Evolutionary conservation across 2,797 vertebrate genomes (phyloP), one percentile per base, ranked within the genome.

Genomic region (Otolemur crassicaudatus): DNA sequence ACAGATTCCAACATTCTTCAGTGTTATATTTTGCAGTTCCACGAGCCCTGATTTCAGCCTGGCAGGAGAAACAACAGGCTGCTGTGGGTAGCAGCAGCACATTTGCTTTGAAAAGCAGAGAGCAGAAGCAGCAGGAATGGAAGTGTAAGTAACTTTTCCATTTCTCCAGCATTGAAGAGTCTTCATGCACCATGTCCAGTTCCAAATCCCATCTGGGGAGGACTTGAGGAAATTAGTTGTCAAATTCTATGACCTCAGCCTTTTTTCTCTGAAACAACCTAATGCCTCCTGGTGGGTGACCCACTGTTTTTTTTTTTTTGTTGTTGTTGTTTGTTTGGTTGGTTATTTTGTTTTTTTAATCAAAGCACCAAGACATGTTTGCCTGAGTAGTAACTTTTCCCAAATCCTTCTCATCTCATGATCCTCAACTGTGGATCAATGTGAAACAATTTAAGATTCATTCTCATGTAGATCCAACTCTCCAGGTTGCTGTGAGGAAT

Each of bases 71-170:
- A 14, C 63, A 67, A 17, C 29, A 67, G 7, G 34, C 1, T 4
- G 46, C 13, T 0, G 0, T n/a, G 1, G 0, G 75, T 1, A 67
- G 40, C n/a, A 9, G 2, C 3, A 43, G 43, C 27, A 56, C 27
- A 43, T 40, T 31, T 31, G 61, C 20, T 23, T 29, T 90, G 49
- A 85, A 80, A 77, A 82, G 23, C 34, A 43, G 63, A 79, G 7
- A 60, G 29, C 20, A 65, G 69, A 65, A 69, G 49, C 12, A 60
- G 29, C 25, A 65, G 61, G 58, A 69, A 60, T 12, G 3, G 9
- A 87, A 37, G 22, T 7, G 29, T 43, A 91, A 70, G 22, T 34
- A 17, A 34, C 22, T 49, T 90, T 53, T 40, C 63, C 72, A 40
- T 16, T 75, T 58, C 34, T 40, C 49, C 19, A 31, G 14, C 65